Evolutionary conservation across 2,113 vertebrate genomes (phyloP), one percentile per base, ranked within the genome.

Genomic region (Datnioides undecimradiatus): DNA sequence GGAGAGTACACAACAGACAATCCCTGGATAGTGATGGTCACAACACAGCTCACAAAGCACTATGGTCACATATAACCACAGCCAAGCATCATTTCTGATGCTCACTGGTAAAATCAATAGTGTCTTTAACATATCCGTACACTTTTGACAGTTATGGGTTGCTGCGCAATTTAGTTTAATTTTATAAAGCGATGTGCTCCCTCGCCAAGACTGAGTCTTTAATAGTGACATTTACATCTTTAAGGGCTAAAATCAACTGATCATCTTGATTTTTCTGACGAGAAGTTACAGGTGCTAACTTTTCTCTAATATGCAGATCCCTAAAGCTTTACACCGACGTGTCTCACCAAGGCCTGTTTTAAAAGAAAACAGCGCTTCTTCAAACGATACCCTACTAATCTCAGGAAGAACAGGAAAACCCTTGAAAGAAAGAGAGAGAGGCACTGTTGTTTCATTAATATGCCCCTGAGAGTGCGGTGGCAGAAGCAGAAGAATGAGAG

Each of bases 391-490:
- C 48, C 34, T 0, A 11, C 77, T 87, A 88, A 90, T 92, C 84
- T 90, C 69, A 31, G 60, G 68, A 85, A 81, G 84, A 86, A 77
- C 87, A 83, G 73, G 70, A 84, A 84, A 85, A 84, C 27, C 77
- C 52, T 71, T 67, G 57, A 84, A 86, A 89, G 71, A 88, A 55
- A 86, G 57, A 54, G 55, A 65, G 65, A 74, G 67, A 43, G 82
- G 59, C 31, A 80, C 66, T 87, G 81, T 82, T 90, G 80, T 91
- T 91, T 90, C 64, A 89, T 90, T 88, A 88, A 88, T 90, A 87
- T 85, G 68, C 84, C 89, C 88, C 83, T 70, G 83, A 90, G 91
- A 91, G 55, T 49, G 68, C 38, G 23, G 79, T 84, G 76, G 78
- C 78, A 64, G 87, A 41, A 58, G 80, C 41, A 86, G 85, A 80